Evolutionary conservation across 2,888 invertebrate species (phyloP), one percentile per base, ranked within the genome.

Genomic region (Altica lythri): DNA sequence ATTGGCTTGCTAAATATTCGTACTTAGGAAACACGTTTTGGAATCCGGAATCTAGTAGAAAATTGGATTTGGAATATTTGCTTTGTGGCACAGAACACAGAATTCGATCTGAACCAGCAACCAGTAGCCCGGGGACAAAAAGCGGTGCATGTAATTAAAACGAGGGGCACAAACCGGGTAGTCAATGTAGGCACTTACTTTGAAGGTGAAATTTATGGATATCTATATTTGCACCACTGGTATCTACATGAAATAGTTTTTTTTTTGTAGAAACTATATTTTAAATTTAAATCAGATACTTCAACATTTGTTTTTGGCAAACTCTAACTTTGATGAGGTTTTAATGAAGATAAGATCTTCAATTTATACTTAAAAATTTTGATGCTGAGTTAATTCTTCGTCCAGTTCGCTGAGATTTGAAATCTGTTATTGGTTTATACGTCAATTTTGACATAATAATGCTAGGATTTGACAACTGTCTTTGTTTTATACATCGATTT

Each of bases 81-180:
- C 49, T 54, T 54, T 49, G 54, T 49, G 45, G 44, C 49, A 17
- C 29, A 22, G 32, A 38, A 42, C 19, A 10, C 17, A 29, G n/a
- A n/a, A n/a, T n/a, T n/a, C n/a, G n/a, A n/a, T n/a, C n/a, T n/a
- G n/a, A n/a, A 48, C 19, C 19, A 19, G 38, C 38, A 4, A 25
- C 37, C 42, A 22, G 38, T 37, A 52, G 56, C 57, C 59, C 40
- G 53, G 35, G 50, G 56, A 47, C 57, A 55, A 50, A 53, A 60
- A 61, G 53, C 61, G 61, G 63, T 59, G 63, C 61, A 61, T 60
- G 61, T 63, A 63, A 63, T 63, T 63, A 61, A 61, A 61, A 61
- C 49, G 48, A 52, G 58, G 43, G 49, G 43, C 53, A 44, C 50
- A 16, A 37, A 14, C 34, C 46, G 52, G 52, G 38, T 48, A n/a